Conservation (phyloP, 2,797 vertebrate genomes). For the Glyptemys insculpta region DNA sequence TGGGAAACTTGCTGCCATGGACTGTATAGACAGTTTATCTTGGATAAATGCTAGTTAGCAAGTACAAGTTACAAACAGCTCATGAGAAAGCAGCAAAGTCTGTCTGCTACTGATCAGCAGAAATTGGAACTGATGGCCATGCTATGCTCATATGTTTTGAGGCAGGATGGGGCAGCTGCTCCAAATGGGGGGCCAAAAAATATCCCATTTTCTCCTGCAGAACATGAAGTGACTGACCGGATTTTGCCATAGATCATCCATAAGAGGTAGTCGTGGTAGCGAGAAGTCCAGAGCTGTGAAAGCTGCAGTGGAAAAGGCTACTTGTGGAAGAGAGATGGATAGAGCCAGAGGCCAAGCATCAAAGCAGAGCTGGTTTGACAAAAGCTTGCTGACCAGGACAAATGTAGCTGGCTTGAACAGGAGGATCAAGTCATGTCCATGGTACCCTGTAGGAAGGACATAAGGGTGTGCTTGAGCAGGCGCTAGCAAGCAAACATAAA, state of each 20-base stretch:
- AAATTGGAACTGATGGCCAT: background rate
- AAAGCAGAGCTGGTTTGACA: background rate
- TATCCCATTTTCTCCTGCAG: background rate
- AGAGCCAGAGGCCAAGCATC: background rate
- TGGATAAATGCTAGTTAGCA: background rate
- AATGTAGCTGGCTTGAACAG: background rate
- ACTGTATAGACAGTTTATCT: background rate
- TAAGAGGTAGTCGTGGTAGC: background rate
- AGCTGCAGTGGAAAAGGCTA: background rate
- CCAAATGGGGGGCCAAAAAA: background rate
- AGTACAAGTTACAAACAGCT: background rate
- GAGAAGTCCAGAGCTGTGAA: background rate
- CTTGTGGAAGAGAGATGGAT: background rate
- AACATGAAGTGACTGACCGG: too few species aligned
- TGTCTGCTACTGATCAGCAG: background rate
- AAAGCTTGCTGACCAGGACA: background rate
- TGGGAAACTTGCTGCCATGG: background rate
- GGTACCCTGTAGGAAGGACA: background rate
- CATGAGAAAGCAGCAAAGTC: background rate
- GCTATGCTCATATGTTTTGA: background rate
- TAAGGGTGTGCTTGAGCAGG: background rate
- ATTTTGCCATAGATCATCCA: background rate
- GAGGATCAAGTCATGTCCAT: background rate
- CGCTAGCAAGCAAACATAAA: background rate
- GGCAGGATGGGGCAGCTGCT: background rate